Conservation (phyloP, 2,888 invertebrate species). For the Petrophora chlorosata region DNA sequence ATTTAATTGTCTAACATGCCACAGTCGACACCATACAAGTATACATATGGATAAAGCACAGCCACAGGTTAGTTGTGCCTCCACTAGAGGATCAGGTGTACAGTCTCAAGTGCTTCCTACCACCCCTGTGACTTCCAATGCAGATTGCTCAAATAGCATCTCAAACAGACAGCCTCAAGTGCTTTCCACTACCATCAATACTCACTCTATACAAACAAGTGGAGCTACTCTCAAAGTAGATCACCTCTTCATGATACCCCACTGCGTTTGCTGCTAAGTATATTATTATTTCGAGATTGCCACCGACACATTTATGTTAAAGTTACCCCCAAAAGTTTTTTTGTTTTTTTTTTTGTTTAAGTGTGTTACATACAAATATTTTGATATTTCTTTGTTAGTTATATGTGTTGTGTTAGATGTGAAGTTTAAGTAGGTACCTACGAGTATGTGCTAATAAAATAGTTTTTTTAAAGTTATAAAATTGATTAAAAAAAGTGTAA, state of each 20-base stretch:
- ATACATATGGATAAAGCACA: conserved; percentile 10
- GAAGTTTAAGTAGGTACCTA: no score
- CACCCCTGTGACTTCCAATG: neutral
- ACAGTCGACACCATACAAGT: conserved; percentile 2
- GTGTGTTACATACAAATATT: no score
- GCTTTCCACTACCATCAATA: neutral
- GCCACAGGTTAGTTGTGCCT: conserved; percentile 2
- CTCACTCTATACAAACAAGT: neutral
- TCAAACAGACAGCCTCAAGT: neutral
- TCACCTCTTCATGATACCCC: neutral
- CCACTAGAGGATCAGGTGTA: neutral
- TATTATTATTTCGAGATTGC: no score
- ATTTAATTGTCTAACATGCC: conserved; percentile 2
- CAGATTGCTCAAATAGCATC: neutral
- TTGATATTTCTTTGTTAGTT: no score
- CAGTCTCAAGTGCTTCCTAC: neutral
- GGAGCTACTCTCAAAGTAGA: neutral
- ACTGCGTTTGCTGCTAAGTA: no score
- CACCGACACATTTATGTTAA: no score
- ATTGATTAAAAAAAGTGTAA: no score
- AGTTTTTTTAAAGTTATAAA: no score
- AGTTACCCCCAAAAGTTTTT: no score
- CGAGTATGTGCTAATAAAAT: no score
- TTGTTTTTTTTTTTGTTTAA: no score
- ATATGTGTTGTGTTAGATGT: no score